A percentile compares a stretch with the other conserved stretches of the same genome.
phyloP scores from a whole-genome alignment of 2,888 invertebrate species.

The Torymus aiolomorphi region DNA sequence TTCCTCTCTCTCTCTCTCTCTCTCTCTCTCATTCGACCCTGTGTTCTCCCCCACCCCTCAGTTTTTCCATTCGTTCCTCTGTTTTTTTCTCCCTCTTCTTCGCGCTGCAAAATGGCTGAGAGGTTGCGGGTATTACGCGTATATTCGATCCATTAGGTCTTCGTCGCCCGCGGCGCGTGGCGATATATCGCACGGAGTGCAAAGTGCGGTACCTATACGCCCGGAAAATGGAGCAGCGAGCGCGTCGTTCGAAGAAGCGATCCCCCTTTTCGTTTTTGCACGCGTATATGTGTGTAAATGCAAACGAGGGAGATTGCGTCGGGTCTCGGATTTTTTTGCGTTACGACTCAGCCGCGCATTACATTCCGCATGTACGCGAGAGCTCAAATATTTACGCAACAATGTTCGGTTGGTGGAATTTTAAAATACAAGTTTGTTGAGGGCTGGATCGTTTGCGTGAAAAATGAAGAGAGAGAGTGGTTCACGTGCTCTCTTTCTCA shows the following conservation, averaged over 20 bases:
- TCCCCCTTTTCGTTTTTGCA: too few relatives aligned
- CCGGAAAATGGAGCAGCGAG: too few relatives aligned
- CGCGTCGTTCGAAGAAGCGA: too few relatives aligned
- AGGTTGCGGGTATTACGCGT: conserved; percentile 22
- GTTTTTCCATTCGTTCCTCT: too few relatives aligned
- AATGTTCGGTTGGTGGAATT: background rate
- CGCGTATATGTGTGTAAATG: too few relatives aligned
- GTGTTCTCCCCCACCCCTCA: conserved; percentile 47
- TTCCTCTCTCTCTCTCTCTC: background rate
- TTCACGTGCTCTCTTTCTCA: too few relatives aligned
- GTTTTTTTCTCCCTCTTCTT: conserved; percentile 32
- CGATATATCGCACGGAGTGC: conserved; percentile 63
- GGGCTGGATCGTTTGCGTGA: too few relatives aligned
- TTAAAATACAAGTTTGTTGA: background rate
- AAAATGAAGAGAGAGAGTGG: too few relatives aligned
- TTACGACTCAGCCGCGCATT: too few relatives aligned
- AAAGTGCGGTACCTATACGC: background rate
- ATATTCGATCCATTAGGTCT: conserved; percentile 73
- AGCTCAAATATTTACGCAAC: too few relatives aligned
- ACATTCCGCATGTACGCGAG: too few relatives aligned
- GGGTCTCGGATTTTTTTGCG: too few relatives aligned
- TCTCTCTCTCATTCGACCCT: background rate
- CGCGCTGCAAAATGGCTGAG: background rate
- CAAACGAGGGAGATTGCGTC: background rate
- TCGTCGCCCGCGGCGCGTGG: conserved; percentile 64